Conservation (phyloP, 1,140 invertebrate genomes). For the Harpegnathos saltator region DNA sequence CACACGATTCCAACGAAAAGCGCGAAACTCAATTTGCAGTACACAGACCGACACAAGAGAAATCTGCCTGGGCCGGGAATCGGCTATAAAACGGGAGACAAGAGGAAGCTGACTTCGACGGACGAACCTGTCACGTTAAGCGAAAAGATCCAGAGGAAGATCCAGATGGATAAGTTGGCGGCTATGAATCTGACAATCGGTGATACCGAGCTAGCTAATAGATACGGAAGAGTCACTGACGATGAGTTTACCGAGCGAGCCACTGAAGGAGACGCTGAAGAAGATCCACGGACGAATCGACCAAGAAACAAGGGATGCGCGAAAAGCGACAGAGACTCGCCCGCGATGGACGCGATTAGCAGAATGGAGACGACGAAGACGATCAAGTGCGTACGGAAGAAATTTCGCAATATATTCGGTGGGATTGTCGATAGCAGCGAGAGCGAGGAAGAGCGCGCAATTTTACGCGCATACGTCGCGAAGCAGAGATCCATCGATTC, state of each 20-base stretch:
- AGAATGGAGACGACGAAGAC: neutral
- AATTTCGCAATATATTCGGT: constrained; percentile 23
- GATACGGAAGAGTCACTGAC: neutral
- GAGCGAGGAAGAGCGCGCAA: constrained; percentile 43
- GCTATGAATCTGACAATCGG: neutral
- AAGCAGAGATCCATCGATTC: neutral
- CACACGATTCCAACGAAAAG: neutral
- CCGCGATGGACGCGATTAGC: neutral
- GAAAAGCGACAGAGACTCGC: neutral
- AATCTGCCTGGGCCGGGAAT: neutral
- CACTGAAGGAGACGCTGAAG: too few relatives aligned
- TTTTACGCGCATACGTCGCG: neutral
- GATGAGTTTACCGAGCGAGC: too few relatives aligned
- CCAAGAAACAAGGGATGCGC: neutral
- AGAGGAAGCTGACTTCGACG: neutral
- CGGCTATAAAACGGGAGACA: neutral
- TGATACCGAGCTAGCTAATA: neutral
- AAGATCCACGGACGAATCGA: neutral
- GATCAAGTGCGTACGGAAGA: neutral
- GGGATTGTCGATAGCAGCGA: constrained; percentile 24
- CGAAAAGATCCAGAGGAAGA: neutral
- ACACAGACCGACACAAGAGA: neutral
- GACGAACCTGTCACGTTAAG: neutral
- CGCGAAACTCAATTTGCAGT: neutral
- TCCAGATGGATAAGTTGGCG: neutral